Evolutionary conservation across 1,140 invertebrate species (phyloP), one percentile per base, ranked within the genome.

Genomic region (Caenorhabditis brenneri): DNA sequence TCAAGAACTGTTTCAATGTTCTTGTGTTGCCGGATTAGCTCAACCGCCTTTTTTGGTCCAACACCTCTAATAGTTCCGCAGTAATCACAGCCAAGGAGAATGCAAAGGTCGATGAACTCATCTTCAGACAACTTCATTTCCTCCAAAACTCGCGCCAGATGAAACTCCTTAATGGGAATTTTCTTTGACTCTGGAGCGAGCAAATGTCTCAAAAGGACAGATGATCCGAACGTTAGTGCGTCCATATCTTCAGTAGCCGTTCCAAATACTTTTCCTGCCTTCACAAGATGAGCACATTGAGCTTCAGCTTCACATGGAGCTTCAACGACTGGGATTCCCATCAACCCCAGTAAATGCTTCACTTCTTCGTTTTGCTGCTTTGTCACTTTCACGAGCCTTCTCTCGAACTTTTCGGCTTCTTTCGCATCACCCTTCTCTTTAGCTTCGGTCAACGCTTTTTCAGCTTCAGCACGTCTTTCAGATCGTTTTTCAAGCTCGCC

Each of bases 211-310:
- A 99, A 91, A 2, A 99, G 92, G 65, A 98, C 93, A 81, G 92
- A 94, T 0, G 96, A 94, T 4, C 97, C 97, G 92, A 99, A 99
- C 0, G 97, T 99, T 4, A 99, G 92, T 0, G 96, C 96, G 92
- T 99, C 98, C 98, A 99, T 99, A 94, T 99, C 98, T 91, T 99
- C 98, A 1, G 98, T 99, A 0, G 97, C 98, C 12, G 95, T 95
- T 1, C 95, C 97, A 91, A 93, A 99, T 0, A 98, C 82, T 92
- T 97, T 96, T 19, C 95, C 96, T 19, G 94, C 87, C 92, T 96
- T 97, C 0, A 95, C 97, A 86, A 99, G 90, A 29, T 94, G 95
- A 19, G 97, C 97, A 93, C 98, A 99, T 90, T 99, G 97, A 0
- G 97, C 97, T 92, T 99, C 98, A 12, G 98, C 98, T 92, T 99